These are phyloP conservation scores for Boloria selene DNA, from an alignment of 2,888 invertebrate genomes.

Conservation along the genomic window DNA sequence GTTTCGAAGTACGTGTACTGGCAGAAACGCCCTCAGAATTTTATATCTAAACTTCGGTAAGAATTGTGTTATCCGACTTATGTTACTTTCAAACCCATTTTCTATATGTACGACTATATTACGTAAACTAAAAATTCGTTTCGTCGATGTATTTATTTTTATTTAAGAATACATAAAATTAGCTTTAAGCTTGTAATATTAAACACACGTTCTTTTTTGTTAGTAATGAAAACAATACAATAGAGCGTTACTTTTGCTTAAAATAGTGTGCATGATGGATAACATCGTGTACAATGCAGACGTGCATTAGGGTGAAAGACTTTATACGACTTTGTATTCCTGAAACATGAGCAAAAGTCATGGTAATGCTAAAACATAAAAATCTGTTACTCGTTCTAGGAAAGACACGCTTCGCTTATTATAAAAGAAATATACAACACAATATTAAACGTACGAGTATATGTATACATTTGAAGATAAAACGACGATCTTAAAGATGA, in stretches of 20 bases:
- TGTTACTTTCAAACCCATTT: neutral
- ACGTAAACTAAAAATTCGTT: too few relatives aligned
- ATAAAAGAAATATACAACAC: too few relatives aligned
- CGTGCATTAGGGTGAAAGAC: conserved; percentile 21
- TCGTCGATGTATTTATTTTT: too few relatives aligned
- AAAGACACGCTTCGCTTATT: too few relatives aligned
- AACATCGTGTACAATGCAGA: conserved; percentile 16
- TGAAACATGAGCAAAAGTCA: conserved; percentile 5
- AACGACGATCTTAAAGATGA: conserved; percentile 36
- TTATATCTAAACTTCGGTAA: conserved; percentile 10
- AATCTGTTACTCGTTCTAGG: too few relatives aligned
- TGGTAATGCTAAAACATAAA: conserved; percentile 4
- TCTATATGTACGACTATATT: too few relatives aligned
- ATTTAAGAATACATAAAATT: neutral
- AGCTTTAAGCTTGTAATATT: neutral
- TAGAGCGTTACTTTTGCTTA: conserved; percentile 4
- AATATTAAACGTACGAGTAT: too few relatives aligned
- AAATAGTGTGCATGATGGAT: conserved; percentile 19
- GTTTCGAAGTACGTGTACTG: conserved; percentile 8
- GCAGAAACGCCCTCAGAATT: conserved; percentile 6
- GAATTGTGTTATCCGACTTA: conserved; percentile 13
- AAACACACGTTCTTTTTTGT: neutral
- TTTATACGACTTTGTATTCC: conserved; percentile 16
- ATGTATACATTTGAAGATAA: conserved; percentile 24
- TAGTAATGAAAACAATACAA: conserved; percentile 10